A percentile compares a stretch with the other conserved stretches of the same genome.
phyloP scores from a whole-genome alignment of 2,888 invertebrate genomes.

The Megastigmus dorsalis region DNA sequence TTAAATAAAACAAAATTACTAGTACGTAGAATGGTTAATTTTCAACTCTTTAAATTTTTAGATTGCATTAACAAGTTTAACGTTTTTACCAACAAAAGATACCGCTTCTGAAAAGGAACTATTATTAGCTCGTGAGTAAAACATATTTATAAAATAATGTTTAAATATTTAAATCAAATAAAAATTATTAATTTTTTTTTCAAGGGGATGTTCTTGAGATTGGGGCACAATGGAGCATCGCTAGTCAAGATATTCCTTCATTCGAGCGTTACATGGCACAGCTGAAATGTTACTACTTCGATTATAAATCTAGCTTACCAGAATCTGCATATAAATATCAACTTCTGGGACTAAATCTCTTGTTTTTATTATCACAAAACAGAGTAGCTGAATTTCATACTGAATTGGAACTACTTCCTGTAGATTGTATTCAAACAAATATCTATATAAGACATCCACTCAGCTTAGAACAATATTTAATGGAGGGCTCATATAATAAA shows the following conservation, averaged over 20 bases:
- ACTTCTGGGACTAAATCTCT: conserved; percentile 92
- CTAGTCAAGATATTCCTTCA: conserved; percentile 92
- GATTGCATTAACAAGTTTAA: conserved; percentile 88
- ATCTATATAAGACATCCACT: conserved; percentile 96
- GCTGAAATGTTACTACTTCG: conserved; percentile 97
- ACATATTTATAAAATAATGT: neutral
- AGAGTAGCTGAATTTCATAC: conserved; percentile 99
- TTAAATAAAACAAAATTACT: no score
- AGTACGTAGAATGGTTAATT: no score
- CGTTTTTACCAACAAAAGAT: conserved; percentile 90
- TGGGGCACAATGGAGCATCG: conserved; percentile 96
- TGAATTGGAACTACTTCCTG: conserved; percentile 93
- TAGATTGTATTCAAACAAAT: conserved; percentile 93
- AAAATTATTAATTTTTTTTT: conserved; percentile 9
- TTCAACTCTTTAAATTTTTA: conserved; percentile 73
- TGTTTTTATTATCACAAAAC: conserved; percentile 95
- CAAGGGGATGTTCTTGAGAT: conserved; percentile 93
- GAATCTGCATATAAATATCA: conserved; percentile 97
- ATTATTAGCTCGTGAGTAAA: conserved; percentile 83
- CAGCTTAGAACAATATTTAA: conserved; percentile 96
- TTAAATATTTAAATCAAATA: neutral
- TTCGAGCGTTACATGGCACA: conserved; percentile 99
- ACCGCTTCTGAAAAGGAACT: conserved; percentile 87
- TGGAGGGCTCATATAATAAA: conserved; percentile 99
- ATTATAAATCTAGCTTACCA: conserved; percentile 86